Evolutionary conservation across 2,113 vertebrate genomes (phyloP).

Genomic region (Micromys minutus): DNA sequence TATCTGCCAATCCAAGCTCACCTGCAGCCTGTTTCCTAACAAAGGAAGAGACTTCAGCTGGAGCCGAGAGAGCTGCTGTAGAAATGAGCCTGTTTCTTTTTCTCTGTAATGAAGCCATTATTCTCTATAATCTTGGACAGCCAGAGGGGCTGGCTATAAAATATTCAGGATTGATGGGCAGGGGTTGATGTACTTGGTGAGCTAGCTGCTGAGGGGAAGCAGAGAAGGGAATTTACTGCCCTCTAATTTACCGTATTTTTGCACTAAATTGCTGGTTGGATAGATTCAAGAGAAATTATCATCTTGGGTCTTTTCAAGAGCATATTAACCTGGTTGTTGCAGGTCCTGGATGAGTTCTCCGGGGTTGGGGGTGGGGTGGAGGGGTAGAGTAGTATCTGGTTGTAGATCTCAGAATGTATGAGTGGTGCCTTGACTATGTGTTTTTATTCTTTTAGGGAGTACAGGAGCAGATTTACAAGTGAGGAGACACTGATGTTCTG

Average conservation of each 20-base stretch:
- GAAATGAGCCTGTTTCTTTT: constrained; percentile 60
- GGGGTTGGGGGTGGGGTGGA: background rate
- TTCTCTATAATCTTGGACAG: constrained; percentile 65
- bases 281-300: background rate
- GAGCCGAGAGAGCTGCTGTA: background rate
- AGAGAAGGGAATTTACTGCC: constrained; percentile 47
- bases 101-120: constrained; percentile 68
- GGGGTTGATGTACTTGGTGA: background rate
- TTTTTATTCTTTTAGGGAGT: constrained; percentile 91
- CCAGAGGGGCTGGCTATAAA: constrained; percentile 67
- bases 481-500: constrained; percentile 98
- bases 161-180: constrained; percentile 67
- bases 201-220: constrained; percentile 18
- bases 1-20: background rate
- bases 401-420: too few species aligned
- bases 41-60: constrained; percentile 60
- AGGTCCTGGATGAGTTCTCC: constrained; percentile 33
- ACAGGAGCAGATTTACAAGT: constrained; percentile 95
- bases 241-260: constrained; percentile 53
- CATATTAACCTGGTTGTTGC: background rate
- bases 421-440: rapidly evolving
- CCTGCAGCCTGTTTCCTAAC: constrained; percentile 48
- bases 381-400: background rate
- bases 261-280: constrained; percentile 41
- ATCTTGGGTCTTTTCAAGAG: constrained; percentile 29